phyloP scores from a whole-genome alignment of 30 jellyfish, hydroid and myxozoan species.

The Chrysaora quinquecirrha region DNA sequence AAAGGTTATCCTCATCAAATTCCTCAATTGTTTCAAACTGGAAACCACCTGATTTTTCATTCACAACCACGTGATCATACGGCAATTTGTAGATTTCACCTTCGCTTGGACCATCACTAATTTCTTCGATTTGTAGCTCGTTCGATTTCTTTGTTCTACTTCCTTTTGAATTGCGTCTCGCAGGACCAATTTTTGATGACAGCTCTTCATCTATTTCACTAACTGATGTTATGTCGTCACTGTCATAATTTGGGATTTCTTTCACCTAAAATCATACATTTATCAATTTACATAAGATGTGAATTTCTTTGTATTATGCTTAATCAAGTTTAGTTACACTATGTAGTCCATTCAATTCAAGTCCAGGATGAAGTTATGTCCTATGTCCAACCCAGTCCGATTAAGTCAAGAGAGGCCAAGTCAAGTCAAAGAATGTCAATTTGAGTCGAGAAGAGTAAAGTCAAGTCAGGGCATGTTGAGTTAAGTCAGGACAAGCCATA shows the following conservation, averaged over 20 bases:
- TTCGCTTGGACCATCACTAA: constrained; percentile 64
- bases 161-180: neutral
- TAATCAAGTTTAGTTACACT: too few species aligned
- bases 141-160: neutral
- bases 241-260: constrained; percentile 22
- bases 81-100: constrained; percentile 51
- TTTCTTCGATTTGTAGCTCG: constrained; percentile 18
- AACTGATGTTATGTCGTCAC: constrained; percentile 68
- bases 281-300: too few species aligned
- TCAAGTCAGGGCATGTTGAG: too few species aligned
- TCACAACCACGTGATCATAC: constrained; percentile 6
- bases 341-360: too few species aligned
- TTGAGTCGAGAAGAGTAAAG: too few species aligned
- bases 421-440: too few species aligned
- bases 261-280: too few species aligned
- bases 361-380: too few species aligned
- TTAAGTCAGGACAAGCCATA: too few species aligned
- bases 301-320: too few species aligned
- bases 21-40: constrained; percentile 63
- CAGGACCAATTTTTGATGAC: constrained; percentile 1
- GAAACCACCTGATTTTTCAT: neutral
- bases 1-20: constrained; percentile 21
- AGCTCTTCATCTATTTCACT: constrained; percentile 63
- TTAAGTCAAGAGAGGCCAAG: too few species aligned
- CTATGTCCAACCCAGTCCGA: too few species aligned